Percentiles rank a stretch among this genome's conserved stretches.
phyloP scores from a whole-genome alignment of 2,888 invertebrate species.

The Oscheius myriophilus region DNA sequence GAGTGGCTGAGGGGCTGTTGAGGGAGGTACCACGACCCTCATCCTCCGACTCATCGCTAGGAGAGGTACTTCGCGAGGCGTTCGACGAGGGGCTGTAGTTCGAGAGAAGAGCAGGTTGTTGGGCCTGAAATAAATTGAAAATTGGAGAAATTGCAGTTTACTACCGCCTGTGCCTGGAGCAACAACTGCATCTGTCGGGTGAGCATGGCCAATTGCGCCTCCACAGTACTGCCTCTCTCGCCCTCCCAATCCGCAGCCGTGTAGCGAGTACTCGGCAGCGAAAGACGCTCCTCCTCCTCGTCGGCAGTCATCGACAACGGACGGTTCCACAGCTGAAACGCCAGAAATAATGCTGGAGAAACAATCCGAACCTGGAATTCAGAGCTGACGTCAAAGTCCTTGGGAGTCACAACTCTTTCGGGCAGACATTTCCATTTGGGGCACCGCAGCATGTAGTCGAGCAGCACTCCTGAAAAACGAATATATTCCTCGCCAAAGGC shows the following conservation, averaged over 20 bases:
- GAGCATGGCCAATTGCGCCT: slow-evolving; percentile 11
- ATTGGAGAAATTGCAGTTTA: neutral
- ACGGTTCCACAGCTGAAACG: slow-evolving; percentile 21
- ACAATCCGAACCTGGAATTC: no score
- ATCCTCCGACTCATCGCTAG: slow-evolving; percentile 13
- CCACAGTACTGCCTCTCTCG: slow-evolving; percentile 11
- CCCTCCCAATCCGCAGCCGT: slow-evolving; percentile 11
- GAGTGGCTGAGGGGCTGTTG: no score
- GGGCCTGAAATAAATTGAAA: neutral
- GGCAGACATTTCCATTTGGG: slow-evolving; percentile 19
- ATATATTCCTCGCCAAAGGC: no score
- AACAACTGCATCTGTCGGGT: slow-evolving; percentile 16
- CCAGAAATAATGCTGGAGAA: no score
- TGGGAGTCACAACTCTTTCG: slow-evolving; percentile 8
- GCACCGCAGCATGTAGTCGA: neutral
- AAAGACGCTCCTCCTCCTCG: slow-evolving; percentile 18
- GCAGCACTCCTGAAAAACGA: no score
- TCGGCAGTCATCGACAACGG: slow-evolving; percentile 18
- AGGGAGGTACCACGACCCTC: slow-evolving; percentile 21
- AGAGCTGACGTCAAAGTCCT: neutral
- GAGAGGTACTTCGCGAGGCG: neutral
- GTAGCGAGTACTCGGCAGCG: slow-evolving; percentile 15
- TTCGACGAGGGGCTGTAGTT: neutral
- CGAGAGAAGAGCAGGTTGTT: neutral
- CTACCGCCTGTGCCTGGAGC: slow-evolving; percentile 5